Evolutionary conservation across 2,888 invertebrate genomes (phyloP), one percentile per base, ranked within the genome.

Genomic region (Gastrophysa polygoni): DNA sequence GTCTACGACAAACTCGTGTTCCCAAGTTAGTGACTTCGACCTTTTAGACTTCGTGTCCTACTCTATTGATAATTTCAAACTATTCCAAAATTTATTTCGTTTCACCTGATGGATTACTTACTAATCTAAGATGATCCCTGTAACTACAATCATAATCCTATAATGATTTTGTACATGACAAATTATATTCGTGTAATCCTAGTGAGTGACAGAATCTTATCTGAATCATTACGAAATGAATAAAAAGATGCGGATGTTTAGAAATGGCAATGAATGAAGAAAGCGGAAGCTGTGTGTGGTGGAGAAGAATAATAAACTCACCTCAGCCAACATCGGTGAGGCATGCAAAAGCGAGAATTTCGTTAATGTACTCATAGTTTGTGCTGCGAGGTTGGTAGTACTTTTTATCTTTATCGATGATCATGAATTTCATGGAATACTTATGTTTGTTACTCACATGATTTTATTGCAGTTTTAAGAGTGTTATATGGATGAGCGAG

Each of bases 271-370:
- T 6, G 44, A 44, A 21, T 28, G 14, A 38, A 16, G 11, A 8
- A 4, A 46, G 46, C 24, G n/a, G n/a, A n/a, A n/a, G n/a, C n/a
- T 11, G 32, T 32, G 11, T 32, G 32, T 32, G 11, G 18, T 55
- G 16, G 46, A 34, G 48, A 34, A n/a, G n/a, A 51, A 32, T 49
- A 24, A 24, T 7, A 7, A 24, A 69, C 69, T 68, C 68, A 72
- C 72, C 72, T 72, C 67, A 66, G 65, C 63, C 68, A 61, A 59
- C n/a, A 64, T 64, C 63, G 67, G 67, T 69, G 71, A 71, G 67
- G 70, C 72, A 69, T 73, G 72, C 70, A 68, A 70, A 68, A 71
- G 70, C 59, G 67, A 58, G 66, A 63, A 60, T 62, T 38, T 59
- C 62, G 44, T 64, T 68, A 64, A 52, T 58, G 51, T 32, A 32